Base-by-base conservation (phyloP, 2,797 vertebrate species). In the Propithecus deckenii region DNA sequence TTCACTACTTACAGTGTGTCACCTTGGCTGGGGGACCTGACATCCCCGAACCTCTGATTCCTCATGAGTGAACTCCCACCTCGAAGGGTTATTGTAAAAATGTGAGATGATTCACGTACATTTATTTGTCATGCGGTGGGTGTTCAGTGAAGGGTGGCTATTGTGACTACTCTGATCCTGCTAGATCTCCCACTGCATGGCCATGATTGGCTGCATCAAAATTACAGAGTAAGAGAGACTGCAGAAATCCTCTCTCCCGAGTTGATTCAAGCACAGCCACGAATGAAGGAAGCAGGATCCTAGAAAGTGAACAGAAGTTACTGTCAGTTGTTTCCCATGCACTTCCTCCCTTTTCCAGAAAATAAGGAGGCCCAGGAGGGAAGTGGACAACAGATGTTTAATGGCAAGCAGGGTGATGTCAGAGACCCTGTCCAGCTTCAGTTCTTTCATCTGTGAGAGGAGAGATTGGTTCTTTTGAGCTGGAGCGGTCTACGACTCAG, bases 181-280 rank as follows among this genome's bases (percentile, higher is more conserved):
- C 43, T 43, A 32, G 63, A 48, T 52, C 20, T 85, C 71, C 55
- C 55, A 28, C 11, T 3, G 38, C 28, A 43, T 4, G 30, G 38
- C 35, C 0, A 57, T 2, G 2, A 23, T 1, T 35, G 57, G 72
- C 8, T 91, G 4, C 11, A 15, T 74, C 89, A 72, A 71, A 20
- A 46, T 76, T 55, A 10, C 38, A 55, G 32, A 32, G 7, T 38
- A 1, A 50, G 46, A 78, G 85, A 6, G 90, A n/a, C 17, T 63
- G 86, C 59, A 50, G 32, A 97, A 96, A 86, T 87, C 35, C 15
- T 4, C 67, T 48, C 78, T 50, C 32, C 69, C 22, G 3, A 69
- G 12, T 3, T 10, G 61, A 76, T 81, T 71, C 52, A 38, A 85
- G 69, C 41, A 86, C 50, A 74, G 65, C 61, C 35, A 20, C 0